Conservation (phyloP, 1,140 invertebrate genomes). For the Mercenaria mercenaria region DNA sequence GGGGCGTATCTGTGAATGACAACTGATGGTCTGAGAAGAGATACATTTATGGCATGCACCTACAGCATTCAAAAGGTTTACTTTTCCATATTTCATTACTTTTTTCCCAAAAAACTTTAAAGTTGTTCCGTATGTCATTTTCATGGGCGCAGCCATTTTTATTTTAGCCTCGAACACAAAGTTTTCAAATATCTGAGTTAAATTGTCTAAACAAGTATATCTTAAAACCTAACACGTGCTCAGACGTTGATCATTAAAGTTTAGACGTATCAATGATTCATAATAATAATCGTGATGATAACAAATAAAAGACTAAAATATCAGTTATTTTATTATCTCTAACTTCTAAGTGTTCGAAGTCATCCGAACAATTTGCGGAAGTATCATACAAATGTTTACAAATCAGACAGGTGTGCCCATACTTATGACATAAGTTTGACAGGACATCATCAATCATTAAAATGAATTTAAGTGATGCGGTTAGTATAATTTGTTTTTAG, state of each 20-base stretch:
- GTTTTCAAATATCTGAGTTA: background rate
- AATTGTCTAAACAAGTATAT: too few species aligned
- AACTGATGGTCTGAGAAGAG: background rate
- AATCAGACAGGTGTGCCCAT: background rate
- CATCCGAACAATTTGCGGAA: too few species aligned
- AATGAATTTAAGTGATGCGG: background rate
- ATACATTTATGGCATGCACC: background rate
- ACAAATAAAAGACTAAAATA: too few species aligned
- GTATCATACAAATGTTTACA: slow-evolving; percentile 6
- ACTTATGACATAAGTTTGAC: background rate
- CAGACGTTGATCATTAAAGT: too few species aligned
- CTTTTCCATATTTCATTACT: background rate
- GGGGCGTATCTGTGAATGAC: background rate
- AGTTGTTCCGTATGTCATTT: background rate
- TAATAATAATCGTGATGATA: too few species aligned
- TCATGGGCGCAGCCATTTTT: slow-evolving; percentile 63
- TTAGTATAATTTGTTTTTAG: too few species aligned
- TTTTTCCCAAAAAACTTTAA: background rate
- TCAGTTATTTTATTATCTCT: too few species aligned
- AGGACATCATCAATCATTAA: background rate
- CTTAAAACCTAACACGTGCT: too few species aligned
- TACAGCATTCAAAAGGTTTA: background rate
- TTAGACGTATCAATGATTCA: too few species aligned
- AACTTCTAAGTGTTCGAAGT: too few species aligned
- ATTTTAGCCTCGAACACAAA: slow-evolving; percentile 25